Base-by-base conservation (phyloP, 23 tunicate genomes). In the Ciona savignyi region DNA sequence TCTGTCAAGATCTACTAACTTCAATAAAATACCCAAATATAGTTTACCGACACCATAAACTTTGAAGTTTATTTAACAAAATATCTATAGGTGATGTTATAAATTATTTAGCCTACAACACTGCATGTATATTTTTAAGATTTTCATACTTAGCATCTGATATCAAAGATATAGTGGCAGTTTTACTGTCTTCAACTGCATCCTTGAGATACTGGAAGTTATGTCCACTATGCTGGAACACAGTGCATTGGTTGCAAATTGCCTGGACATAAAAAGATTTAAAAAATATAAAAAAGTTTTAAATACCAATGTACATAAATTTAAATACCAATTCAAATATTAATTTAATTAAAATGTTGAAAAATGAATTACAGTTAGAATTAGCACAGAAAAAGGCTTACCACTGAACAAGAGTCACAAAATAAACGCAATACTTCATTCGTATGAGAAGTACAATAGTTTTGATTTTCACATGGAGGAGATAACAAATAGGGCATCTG, bases 341-440 rank as follows among this genome's bases (percentile, higher is more conserved):
- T n/a, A n/a, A n/a, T n/a, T n/a, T n/a, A n/a, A n/a, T n/a, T n/a
- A n/a, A n/a, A n/a, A n/a, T n/a, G n/a, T n/a, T n/a, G n/a, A n/a
- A n/a, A n/a, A n/a, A n/a, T n/a, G n/a, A n/a, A n/a, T n/a, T n/a
- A n/a, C n/a, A n/a, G n/a, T n/a, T n/a, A n/a, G n/a, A n/a, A n/a
- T n/a, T n/a, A n/a, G n/a, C n/a, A n/a, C n/a, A n/a, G n/a, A n/a
- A n/a, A 3, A 66, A 20, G 4, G 62, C 83, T 76, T 82, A 88
- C 96, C 75, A 66, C 20, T 15, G 87, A 82, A 42, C 96, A 88
- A 24, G 79, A 32, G 20, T 88, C 84, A 77, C 96, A 88, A 48
- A 77, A 88, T 21, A 88, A 61, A 34, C 67, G 77, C 4, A 77
- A 60, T n/a, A 73, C n/a, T 51, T 82, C 84, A 71, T 67, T 80